Percentiles rank a stretch among this genome's conserved stretches.
These are phyloP conservation scores for Patella vulgata DNA, from an alignment of 1,140 invertebrate genomes.

Conservation along the genomic window DNA sequence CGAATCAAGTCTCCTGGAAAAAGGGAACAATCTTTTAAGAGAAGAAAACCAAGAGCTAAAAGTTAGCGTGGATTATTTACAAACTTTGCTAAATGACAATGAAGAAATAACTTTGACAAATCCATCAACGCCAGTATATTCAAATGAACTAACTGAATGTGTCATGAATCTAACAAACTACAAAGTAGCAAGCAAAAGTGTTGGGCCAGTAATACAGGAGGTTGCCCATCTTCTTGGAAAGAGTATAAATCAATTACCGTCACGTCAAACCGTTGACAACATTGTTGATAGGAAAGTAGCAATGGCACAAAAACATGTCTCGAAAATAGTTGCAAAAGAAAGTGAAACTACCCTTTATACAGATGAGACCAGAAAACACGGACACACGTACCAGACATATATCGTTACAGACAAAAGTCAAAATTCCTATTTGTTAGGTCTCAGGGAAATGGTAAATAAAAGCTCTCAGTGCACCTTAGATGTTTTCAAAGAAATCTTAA, in stretches of 20 bases:
- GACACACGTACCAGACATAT: not conserved
- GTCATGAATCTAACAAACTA: too few relatives aligned
- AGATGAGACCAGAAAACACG: conserved; percentile 7
- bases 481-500: not conserved
- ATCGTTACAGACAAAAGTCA: not conserved
- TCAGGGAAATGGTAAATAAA: not conserved
- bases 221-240: too few relatives aligned
- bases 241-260: not conserved
- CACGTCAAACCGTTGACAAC: not conserved
- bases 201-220: too few relatives aligned
- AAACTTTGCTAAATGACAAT: too few relatives aligned
- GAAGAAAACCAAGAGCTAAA: too few relatives aligned
- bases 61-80: too few relatives aligned
- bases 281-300: not conserved
- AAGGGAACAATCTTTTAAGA: too few relatives aligned
- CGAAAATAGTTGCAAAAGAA: not conserved
- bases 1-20: too few relatives aligned
- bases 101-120: too few relatives aligned
- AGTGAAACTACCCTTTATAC: not conserved
- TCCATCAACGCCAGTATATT: too few relatives aligned
- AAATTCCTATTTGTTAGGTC: not conserved
- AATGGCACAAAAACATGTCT: not conserved
- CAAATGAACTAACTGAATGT: too few relatives aligned
- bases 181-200: too few relatives aligned
- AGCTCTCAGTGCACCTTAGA: not conserved